phyloP scores from a whole-genome alignment of 2,797 vertebrate species.

The Hozukius guyotensis region DNA sequence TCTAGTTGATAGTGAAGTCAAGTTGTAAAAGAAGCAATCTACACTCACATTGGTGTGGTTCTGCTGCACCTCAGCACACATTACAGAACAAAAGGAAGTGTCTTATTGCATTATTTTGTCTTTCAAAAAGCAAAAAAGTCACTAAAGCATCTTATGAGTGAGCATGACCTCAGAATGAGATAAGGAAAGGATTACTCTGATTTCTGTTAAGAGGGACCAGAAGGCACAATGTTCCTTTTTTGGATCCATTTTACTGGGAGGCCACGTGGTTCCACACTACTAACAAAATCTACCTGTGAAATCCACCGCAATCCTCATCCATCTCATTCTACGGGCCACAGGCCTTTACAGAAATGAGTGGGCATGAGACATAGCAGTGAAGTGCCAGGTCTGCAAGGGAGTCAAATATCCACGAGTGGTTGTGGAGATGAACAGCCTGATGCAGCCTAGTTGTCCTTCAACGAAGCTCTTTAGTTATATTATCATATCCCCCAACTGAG shows the following conservation, averaged over 20 bases:
- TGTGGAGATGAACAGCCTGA: slow-evolving; percentile 20
- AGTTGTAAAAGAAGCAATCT: slow-evolving; percentile 12
- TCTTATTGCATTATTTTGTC: slow-evolving; percentile 35
- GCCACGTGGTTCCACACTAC: slow-evolving; percentile 18
- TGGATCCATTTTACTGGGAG: slow-evolving; percentile 39
- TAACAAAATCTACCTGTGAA: slow-evolving; percentile 16
- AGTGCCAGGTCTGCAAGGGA: slow-evolving; percentile 17
- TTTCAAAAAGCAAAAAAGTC: slow-evolving; percentile 33
- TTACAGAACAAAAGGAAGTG: slow-evolving; percentile 28
- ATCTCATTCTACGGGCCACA: slow-evolving; percentile 11
- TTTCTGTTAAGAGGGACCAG: slow-evolving; percentile 49
- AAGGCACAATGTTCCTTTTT: slow-evolving; percentile 64
- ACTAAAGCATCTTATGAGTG: slow-evolving; percentile 12
- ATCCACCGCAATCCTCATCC: slow-evolving; percentile 14
- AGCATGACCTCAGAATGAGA: slow-evolving; percentile 13
- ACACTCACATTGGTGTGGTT: slow-evolving; percentile 13
- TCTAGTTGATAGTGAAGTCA: background rate
- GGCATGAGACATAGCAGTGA: slow-evolving; percentile 1
- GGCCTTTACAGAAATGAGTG: background rate
- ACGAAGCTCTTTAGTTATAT: slow-evolving; percentile 20
- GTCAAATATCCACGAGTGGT: slow-evolving; percentile 40
- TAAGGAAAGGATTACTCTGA: slow-evolving; percentile 29
- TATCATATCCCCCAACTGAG: slow-evolving; percentile 1
- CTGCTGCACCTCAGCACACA: slow-evolving; percentile 14
- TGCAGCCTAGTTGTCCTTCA: slow-evolving; percentile 8